These are phyloP conservation scores for Solea senegalensis DNA, from an alignment of 2,113 vertebrate species.

Conservation along the genomic window DNA sequence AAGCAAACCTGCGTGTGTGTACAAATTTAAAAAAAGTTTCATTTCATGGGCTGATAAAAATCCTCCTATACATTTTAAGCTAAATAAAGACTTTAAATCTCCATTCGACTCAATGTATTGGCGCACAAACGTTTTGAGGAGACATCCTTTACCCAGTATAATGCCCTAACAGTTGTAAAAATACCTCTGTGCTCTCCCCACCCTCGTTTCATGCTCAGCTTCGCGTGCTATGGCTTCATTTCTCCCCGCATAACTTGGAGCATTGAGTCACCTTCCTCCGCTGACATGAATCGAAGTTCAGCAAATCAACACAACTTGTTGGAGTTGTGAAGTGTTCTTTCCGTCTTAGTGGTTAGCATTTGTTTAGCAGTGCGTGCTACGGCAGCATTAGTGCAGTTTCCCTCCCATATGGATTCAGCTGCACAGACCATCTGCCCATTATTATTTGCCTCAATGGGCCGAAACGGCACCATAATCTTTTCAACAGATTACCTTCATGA, in stretches of 20 bases:
- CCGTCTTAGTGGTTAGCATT: slow-evolving; percentile 43
- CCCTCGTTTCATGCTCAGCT: neutral
- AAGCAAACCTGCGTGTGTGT: neutral
- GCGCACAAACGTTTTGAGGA: neutral
- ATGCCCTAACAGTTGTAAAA: neutral
- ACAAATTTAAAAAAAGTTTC: neutral
- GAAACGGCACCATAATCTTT: slow-evolving; percentile 72
- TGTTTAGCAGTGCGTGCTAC: slow-evolving; percentile 65
- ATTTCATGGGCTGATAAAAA: neutral
- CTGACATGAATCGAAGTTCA: neutral
- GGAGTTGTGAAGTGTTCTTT: slow-evolving; percentile 15
- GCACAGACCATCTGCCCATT: slow-evolving; percentile 74
- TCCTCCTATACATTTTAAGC: neutral
- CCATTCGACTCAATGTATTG: neutral
- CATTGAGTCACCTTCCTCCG: neutral
- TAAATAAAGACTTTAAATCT: slow-evolving; percentile 7
- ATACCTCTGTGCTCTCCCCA: neutral
- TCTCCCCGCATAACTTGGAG: neutral
- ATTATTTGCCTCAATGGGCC: slow-evolving; percentile 73
- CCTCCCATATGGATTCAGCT: slow-evolving; percentile 69
- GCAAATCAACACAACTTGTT: slow-evolving; percentile 14
- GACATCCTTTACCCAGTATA: too few species aligned
- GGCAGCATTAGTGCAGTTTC: slow-evolving; percentile 63
- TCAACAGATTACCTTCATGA: slow-evolving; percentile 72
- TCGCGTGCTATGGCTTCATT: neutral